Evolutionary conservation across 2,888 invertebrate species (phyloP).

Genomic region (Stenolophus ochropezus): DNA sequence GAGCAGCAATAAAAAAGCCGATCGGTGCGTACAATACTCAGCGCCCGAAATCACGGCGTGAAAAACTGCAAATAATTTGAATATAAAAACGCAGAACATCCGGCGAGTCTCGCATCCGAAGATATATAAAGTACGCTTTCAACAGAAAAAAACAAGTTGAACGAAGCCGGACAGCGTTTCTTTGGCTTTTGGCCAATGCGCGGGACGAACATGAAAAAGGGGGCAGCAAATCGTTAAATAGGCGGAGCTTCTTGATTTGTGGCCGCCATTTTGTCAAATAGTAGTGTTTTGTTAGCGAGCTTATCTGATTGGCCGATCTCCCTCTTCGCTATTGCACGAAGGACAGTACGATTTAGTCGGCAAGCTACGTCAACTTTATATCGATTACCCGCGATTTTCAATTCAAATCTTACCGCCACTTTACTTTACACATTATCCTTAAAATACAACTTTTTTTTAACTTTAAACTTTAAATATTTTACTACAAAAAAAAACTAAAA

Average conservation of each 20-base stretch:
- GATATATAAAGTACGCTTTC: conserved; percentile 58
- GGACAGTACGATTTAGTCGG: conserved; percentile 46
- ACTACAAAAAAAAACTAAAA: neutral
- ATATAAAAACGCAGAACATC: conserved; percentile 60
- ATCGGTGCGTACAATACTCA: conserved; percentile 27
- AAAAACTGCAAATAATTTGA: conserved; percentile 60
- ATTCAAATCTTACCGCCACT: neutral
- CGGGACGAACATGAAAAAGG: conserved; percentile 72
- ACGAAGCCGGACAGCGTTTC: conserved; percentile 58
- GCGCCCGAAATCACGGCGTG: conserved; percentile 41
- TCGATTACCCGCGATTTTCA: conserved; percentile 48
- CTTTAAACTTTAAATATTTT: neutral
- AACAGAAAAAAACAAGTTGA: conserved; percentile 53
- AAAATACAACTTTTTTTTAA: neutral
- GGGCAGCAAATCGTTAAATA: conserved; percentile 73
- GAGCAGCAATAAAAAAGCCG: conserved; percentile 32
- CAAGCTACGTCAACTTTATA: conserved; percentile 41
- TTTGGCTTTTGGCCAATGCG: conserved; percentile 69
- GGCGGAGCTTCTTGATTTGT: conserved; percentile 74
- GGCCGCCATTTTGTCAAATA: conserved; percentile 76
- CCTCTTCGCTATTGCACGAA: conserved; percentile 67
- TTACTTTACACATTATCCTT: neutral
- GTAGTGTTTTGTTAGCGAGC: conserved; percentile 74
- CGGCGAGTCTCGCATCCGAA: conserved; percentile 52
- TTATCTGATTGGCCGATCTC: conserved; percentile 75